phyloP scores from a whole-genome alignment of 1,140 invertebrate species.

The Heliothis subflexa region DNA sequence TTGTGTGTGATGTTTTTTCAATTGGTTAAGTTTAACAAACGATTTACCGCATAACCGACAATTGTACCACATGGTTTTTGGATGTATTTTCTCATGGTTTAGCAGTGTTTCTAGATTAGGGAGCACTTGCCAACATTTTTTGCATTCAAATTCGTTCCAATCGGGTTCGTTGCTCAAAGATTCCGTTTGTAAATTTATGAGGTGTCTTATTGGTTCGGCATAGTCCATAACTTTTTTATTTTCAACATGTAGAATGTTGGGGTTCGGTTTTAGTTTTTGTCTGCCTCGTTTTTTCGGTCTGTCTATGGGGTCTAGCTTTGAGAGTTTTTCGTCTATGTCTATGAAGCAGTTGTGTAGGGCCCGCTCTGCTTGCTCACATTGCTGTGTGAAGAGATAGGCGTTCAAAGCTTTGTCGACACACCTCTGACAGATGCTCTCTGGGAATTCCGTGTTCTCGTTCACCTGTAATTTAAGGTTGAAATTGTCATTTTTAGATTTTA shows the following conservation, averaged over 20 bases:
- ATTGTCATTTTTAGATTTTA: not conserved
- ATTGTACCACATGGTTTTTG: slow-evolving; percentile 76
- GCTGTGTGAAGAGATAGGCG: slow-evolving; percentile 76
- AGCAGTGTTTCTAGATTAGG: slow-evolving; percentile 66
- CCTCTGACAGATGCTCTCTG: slow-evolving; percentile 74
- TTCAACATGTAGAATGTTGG: slow-evolving; percentile 68
- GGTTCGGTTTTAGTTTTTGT: slow-evolving; percentile 72
- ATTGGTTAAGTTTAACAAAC: slow-evolving; percentile 67
- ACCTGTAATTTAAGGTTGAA: slow-evolving; percentile 64
- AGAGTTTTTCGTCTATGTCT: slow-evolving; percentile 75
- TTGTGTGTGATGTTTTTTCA: slow-evolving; percentile 65
- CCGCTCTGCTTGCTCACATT: slow-evolving; percentile 74
- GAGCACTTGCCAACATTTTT: slow-evolving; percentile 74
- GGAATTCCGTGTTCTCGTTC: slow-evolving; percentile 67
- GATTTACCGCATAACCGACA: slow-evolving; percentile 77
- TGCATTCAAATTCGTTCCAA: slow-evolving; percentile 71
- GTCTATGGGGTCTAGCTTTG: slow-evolving; percentile 75
- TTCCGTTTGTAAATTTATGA: slow-evolving; percentile 65
- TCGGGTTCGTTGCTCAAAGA: slow-evolving; percentile 49
- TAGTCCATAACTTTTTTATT: slow-evolving; percentile 75
- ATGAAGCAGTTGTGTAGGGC: slow-evolving; percentile 76
- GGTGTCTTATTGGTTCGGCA: slow-evolving; percentile 74
- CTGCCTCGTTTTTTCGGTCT: slow-evolving; percentile 70
- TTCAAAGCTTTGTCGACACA: slow-evolving; percentile 69
- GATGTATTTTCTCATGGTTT: slow-evolving; percentile 76